Conservation (phyloP, 53 echinoderm and acorn worm species). For the Echinometra lucunter region DNA sequence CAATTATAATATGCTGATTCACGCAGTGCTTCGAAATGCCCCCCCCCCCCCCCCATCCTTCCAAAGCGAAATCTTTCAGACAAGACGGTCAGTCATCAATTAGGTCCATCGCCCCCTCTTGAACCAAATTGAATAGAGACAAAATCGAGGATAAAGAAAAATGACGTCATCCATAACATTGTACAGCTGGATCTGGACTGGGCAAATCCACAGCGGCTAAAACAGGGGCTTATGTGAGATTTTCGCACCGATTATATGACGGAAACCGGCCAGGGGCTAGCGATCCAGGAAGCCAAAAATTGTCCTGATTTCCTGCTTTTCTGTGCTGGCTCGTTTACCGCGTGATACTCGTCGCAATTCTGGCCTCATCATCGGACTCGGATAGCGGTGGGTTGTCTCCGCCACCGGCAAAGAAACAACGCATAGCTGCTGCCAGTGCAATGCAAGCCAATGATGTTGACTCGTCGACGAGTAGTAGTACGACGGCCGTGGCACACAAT, state of each 20-base stretch:
- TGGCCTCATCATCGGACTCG: conserved; percentile 99
- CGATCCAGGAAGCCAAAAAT: conserved; percentile 66
- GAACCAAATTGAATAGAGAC: neutral
- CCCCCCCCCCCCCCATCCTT: neutral
- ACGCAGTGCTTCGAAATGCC: neutral
- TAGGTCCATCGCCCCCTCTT: neutral
- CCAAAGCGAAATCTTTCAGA: no score
- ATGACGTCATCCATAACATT: conserved; percentile 69
- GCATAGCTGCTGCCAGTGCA: conserved; percentile 90
- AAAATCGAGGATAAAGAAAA: neutral
- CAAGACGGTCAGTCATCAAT: neutral
- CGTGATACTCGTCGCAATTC: conserved; percentile 88
- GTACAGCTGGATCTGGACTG: conserved; percentile 25
- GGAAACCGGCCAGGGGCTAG: conserved; percentile 53
- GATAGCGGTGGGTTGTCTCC: conserved; percentile 99
- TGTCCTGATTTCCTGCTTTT: conserved; percentile 69
- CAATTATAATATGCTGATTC: no score
- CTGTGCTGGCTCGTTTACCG: conserved; percentile 67
- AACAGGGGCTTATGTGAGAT: conserved; percentile 62
- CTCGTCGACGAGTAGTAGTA: conserved; percentile 72
- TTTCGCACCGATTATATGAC: conserved; percentile 66
- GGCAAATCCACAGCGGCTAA: neutral
- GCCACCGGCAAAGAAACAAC: conserved; percentile 99
- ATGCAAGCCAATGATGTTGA: conserved; percentile 86
- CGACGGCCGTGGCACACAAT: conserved; percentile 68